phyloP scores from a whole-genome alignment of 2,888 invertebrate species.

The Hydraecia micacea region DNA sequence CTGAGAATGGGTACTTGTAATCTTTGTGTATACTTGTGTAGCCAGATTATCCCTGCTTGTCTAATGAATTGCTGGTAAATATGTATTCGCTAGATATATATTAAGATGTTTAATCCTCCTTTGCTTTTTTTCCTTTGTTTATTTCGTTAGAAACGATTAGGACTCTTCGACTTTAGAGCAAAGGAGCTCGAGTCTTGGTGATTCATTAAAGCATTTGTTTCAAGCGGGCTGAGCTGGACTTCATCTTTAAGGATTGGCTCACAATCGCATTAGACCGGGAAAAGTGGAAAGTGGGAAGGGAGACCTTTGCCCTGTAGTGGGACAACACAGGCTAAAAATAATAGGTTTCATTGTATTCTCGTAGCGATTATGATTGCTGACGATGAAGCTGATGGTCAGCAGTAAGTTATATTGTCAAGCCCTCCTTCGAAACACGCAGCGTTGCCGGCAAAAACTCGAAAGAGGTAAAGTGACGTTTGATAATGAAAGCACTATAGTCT shows the following conservation, averaged over 20 bases:
- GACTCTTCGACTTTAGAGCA: background rate
- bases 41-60: constrained; percentile 27
- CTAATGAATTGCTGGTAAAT: constrained; percentile 24
- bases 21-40: constrained; percentile 19
- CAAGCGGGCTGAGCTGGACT: too few relatives aligned
- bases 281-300: too few relatives aligned
- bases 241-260: too few relatives aligned
- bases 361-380: background rate
- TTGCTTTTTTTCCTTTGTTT: too few relatives aligned
- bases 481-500: background rate
- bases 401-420: background rate
- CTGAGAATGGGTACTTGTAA: constrained; percentile 37
- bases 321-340: too few relatives aligned
- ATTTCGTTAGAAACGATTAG: background rate
- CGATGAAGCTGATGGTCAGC: background rate
- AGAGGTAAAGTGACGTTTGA: background rate
- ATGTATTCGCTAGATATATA: background rate
- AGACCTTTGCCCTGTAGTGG: too few relatives aligned
- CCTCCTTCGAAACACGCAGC: background rate
- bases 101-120: background rate
- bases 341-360: background rate
- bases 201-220: background rate
- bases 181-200: background rate
- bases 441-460: background rate
- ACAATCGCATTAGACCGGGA: too few relatives aligned